Percentiles rank a stretch among this genome's conserved stretches.
Evolutionary conservation across 2,888 invertebrate genomes (phyloP).

Genomic region (Cacoxenus indagator): DNA sequence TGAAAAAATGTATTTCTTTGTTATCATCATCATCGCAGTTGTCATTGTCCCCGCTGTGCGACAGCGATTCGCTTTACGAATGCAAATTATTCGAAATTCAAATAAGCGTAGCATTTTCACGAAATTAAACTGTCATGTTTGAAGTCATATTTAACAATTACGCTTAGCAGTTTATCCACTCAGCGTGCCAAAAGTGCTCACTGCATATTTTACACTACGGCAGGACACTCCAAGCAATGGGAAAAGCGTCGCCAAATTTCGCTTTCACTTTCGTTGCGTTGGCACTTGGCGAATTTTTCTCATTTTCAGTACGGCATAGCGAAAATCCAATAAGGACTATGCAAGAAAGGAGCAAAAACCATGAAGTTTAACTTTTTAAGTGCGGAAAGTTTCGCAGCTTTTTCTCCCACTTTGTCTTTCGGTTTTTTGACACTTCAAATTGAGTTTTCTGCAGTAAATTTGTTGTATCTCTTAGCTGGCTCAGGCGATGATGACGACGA

Average conservation of each 20-base stretch:
- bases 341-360: not conserved
- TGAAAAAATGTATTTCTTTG: not conserved
- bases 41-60: not conserved
- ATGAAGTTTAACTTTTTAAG: constrained; percentile 53
- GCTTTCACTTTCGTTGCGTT: not conserved
- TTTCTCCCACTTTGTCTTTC: not conserved
- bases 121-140: constrained; percentile 4
- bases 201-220: not conserved
- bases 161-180: not conserved
- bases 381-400: constrained; percentile 55
- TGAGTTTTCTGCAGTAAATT: too few species aligned
- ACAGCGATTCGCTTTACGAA: not conserved
- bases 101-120: not conserved
- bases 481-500: constrained; percentile 6
- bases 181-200: not conserved
- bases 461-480: constrained; percentile 56
- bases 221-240: too few species aligned
- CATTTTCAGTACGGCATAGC: not conserved
- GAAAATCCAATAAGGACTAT: constrained; percentile 28
- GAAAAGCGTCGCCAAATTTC: not conserved
- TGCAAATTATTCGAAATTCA: not conserved
- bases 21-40: not conserved
- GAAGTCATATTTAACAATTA: not conserved
- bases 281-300: constrained; percentile 34
- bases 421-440: constrained; percentile 56